A percentile compares a stretch with the other conserved stretches of the same genome.
Conservation (phyloP, 2,797 vertebrate species). For the Spheniscus humboldti region DNA sequence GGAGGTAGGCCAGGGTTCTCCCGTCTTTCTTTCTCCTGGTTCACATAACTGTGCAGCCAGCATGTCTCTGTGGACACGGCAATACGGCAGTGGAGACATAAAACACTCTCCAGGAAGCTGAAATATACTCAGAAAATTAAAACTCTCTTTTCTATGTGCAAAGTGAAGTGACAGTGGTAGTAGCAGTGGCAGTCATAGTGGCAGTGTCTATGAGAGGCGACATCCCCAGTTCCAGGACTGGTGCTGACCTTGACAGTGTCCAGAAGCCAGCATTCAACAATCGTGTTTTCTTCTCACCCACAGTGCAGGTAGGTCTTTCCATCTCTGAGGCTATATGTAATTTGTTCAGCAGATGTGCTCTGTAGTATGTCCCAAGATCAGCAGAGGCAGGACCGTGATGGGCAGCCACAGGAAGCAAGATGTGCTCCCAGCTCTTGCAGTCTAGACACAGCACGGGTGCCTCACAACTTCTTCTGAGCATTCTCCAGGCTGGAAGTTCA, state of each 20-base stretch:
- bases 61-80: not conserved
- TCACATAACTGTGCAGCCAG: not conserved
- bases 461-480: not conserved
- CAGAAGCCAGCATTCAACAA: not conserved
- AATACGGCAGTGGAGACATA: not conserved
- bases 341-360: not conserved
- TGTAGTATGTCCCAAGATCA: not conserved
- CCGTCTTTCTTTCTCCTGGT: not conserved
- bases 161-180: not conserved
- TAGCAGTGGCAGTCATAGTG: not conserved
- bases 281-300: accelerated
- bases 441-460: not conserved
- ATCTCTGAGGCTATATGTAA: not conserved
- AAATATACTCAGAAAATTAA: not conserved
- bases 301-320: not conserved
- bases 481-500: not conserved
- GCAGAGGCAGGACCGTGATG: not conserved
- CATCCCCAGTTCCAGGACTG: not conserved
- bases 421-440: not conserved
- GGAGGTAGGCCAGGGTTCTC: not conserved
- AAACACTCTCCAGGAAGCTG: not conserved
- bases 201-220: not conserved
- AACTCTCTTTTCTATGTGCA: not conserved
- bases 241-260: not conserved
- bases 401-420: not conserved